Conservation (phyloP, 2,113 vertebrate genomes). For the Rattus norvegicus region GRCr8 NC_086031.1:69803501-69804000, state of each 20-base stretch:
- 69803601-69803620: neutral
- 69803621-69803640: neutral
- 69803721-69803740: neutral
- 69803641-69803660: conserved; percentile 18
- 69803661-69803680: neutral
- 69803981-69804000: neutral
- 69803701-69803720: neutral
- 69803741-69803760: neutral
- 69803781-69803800: neutral
- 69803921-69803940: neutral
- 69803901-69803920: conserved; percentile 4
- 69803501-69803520: neutral
- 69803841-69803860: neutral
- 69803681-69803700: neutral
- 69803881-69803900: neutral
- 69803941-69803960: neutral
- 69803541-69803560: neutral
- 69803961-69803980: neutral
- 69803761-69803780: neutral
- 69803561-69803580: neutral
- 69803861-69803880: neutral
- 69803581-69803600: neutral
- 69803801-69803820: neutral
- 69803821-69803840: neutral
- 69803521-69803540: neutral